phyloP scores from a whole-genome alignment of 2,113 vertebrate genomes.

The Leucoraja erinaceus region DNA sequence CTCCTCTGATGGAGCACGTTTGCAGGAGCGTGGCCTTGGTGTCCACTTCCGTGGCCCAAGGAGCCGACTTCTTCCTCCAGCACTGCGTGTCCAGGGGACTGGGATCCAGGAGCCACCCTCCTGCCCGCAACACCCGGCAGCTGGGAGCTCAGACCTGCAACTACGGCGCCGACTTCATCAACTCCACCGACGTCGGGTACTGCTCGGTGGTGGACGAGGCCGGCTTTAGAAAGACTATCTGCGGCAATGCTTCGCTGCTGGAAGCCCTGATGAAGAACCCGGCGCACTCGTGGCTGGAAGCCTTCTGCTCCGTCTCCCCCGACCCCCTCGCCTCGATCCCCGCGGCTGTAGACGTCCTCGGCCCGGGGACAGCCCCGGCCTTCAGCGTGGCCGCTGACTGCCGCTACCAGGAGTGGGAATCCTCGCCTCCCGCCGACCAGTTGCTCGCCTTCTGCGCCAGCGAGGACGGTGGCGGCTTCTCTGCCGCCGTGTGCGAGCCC shows the following conservation, averaged over 20 bases:
- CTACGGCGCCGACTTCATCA: conserved; percentile 46
- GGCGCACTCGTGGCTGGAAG: conserved; percentile 58
- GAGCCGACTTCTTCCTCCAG: conserved; percentile 42
- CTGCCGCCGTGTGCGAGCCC: conserved; percentile 52
- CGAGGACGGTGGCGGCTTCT: conserved; percentile 52
- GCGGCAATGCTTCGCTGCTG: conserved; percentile 50
- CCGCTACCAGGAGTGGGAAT: conserved; percentile 54
- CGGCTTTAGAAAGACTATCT: conserved; percentile 55
- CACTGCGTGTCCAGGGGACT: conserved; percentile 37
- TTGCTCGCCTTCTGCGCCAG: conserved; percentile 53
- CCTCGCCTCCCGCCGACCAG: conserved; percentile 44
- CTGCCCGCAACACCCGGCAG: not conserved
- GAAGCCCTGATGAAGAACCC: conserved; percentile 49
- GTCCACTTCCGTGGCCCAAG: conserved; percentile 43
- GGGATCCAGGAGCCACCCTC: conserved; percentile 43
- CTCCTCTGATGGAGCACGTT: conserved; percentile 51
- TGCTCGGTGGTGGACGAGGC: conserved; percentile 56
- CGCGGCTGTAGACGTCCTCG: not conserved
- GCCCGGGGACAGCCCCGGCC: conserved; percentile 39
- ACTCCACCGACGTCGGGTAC: conserved; percentile 53
- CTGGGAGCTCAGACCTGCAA: conserved; percentile 52
- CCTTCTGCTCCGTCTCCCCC: conserved; percentile 54
- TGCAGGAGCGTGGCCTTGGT: conserved; percentile 48
- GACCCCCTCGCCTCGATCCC: not conserved
- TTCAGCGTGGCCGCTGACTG: conserved; percentile 43